Evolutionary conservation across 2,113 vertebrate genomes (phyloP).

Genomic region (Microtus richardsoni): DNA sequence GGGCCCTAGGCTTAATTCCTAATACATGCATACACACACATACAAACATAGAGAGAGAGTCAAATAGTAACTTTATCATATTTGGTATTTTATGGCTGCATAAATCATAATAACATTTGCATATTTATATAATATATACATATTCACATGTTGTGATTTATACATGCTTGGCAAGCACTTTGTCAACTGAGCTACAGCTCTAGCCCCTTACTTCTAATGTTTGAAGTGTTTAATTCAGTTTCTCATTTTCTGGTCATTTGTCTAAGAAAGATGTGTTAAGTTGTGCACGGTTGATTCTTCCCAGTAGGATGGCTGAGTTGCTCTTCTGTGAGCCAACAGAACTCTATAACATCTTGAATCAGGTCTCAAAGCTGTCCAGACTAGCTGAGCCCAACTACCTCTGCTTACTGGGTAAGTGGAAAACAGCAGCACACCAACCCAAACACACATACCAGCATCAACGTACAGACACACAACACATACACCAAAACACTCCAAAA

Average conservation of each 20-base stretch:
- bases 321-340: constrained; percentile 87
- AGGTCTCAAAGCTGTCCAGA: constrained; percentile 83
- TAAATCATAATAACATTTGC: too few species aligned
- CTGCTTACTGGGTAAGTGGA: constrained; percentile 90
- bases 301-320: constrained; percentile 85
- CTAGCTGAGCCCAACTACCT: constrained; percentile 90
- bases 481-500: background rate
- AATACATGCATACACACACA: background rate
- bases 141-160: background rate
- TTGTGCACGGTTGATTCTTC: background rate
- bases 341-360: constrained; percentile 93
- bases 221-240: background rate
- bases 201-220: background rate
- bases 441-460: background rate
- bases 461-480: too few species aligned
- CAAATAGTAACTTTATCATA: background rate
- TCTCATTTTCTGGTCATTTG: background rate
- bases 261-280: constrained; percentile 8
- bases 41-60: background rate
- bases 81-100: background rate
- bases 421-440: background rate
- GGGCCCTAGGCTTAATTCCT: background rate
- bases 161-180: background rate
- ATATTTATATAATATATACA: background rate
- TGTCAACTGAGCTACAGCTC: background rate